phyloP scores from a whole-genome alignment of 2,888 invertebrate genomes.

The Ethmia dodecea region DNA sequence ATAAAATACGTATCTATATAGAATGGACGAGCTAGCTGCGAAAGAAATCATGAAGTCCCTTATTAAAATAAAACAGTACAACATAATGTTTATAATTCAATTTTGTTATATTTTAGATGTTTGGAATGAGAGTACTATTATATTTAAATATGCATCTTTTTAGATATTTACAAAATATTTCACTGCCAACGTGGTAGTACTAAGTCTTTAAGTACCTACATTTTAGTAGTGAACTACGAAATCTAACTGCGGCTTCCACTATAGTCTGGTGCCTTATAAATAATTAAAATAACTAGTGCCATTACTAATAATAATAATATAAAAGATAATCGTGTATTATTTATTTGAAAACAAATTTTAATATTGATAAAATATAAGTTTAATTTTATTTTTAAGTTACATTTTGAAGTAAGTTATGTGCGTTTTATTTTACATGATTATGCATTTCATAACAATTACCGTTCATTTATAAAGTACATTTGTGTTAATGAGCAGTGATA shows the following conservation, averaged over 20 bases:
- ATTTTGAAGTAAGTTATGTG: conserved; percentile 18
- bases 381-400: conserved; percentile 23
- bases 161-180: conserved; percentile 1
- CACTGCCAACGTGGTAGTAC: conserved; percentile 21
- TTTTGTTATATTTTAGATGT: background rate
- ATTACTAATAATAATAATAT: conserved; percentile 49
- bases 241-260: conserved; percentile 18
- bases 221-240: background rate
- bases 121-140: background rate
- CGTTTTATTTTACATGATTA: conserved; percentile 13
- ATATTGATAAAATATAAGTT: conserved; percentile 17
- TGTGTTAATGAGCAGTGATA: too few species aligned
- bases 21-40: too few species aligned
- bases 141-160: background rate
- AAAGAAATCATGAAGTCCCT: too few species aligned
- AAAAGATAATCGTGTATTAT: conserved; percentile 25
- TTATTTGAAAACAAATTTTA: conserved; percentile 24
- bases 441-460: conserved; percentile 3
- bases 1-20: too few species aligned
- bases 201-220: background rate
- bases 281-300: conserved; percentile 50
- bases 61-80: too few species aligned
- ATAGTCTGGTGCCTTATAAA: conserved; percentile 41
- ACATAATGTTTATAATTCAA: too few species aligned
- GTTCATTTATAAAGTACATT: conserved; percentile 2